Evolutionary conservation across 2,888 invertebrate genomes (phyloP).

Genomic region (Neoitamus cyanurus): DNA sequence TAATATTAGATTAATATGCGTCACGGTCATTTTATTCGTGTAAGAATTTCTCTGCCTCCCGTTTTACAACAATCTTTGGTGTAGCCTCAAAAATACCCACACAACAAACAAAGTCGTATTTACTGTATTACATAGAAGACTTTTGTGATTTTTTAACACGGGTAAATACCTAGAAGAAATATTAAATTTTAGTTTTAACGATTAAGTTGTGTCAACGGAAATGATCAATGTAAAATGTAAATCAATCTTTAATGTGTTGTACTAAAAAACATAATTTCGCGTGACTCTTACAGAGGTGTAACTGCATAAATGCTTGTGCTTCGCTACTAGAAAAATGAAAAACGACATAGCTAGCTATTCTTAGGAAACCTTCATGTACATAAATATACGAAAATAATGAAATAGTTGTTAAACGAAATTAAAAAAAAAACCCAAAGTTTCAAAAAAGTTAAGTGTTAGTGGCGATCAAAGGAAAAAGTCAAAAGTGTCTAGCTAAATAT

Average conservation of each 20-base stretch:
- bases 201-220: neutral
- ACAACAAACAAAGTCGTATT: conserved; percentile 42
- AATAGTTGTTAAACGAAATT: neutral
- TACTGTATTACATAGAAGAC: conserved; percentile 16
- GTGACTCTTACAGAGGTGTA: neutral
- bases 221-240: neutral
- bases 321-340: neutral
- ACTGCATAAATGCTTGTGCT: neutral
- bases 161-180: conserved; percentile 66
- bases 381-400: neutral
- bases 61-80: conserved; percentile 55
- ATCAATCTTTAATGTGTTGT: neutral
- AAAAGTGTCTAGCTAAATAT: neutral
- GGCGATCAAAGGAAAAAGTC: too few species aligned
- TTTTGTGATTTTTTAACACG: conserved; percentile 60
- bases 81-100: conserved; percentile 55
- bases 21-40: conserved; percentile 42
- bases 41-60: conserved; percentile 19
- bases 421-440: neutral
- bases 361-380: neutral
- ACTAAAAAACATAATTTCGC: neutral
- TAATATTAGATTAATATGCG: conserved; percentile 42
- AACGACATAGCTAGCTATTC: conserved; percentile 5
- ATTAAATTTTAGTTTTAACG: neutral
- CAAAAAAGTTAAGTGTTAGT: too few species aligned